These are phyloP conservation scores for Drosophila lacicola DNA, from an alignment of 2,888 invertebrate genomes.

Conservation along the genomic window DNA sequence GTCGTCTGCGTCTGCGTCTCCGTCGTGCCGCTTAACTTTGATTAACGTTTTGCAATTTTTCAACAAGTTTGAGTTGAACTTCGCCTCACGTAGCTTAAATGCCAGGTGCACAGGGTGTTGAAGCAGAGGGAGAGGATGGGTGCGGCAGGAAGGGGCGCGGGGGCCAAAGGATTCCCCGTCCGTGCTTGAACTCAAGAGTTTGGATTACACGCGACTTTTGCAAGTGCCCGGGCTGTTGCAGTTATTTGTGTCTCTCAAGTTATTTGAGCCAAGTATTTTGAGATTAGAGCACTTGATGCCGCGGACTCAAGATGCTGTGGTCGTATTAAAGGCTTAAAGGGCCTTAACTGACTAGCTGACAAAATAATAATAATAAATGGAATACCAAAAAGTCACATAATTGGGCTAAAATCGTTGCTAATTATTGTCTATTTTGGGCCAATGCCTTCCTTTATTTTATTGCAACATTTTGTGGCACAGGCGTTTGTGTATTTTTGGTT, in stretches of 20 bases:
- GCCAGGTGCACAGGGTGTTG: conserved; percentile 24
- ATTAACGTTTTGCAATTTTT: conserved; percentile 78
- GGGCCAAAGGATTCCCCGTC: conserved; percentile 42
- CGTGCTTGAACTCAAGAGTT: conserved; percentile 47
- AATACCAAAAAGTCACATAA: conserved; percentile 1
- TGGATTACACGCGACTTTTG: conserved; percentile 71
- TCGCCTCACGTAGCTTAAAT: conserved; percentile 44
- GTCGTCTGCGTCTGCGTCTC: conserved; percentile 17
- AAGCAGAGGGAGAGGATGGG: neutral
- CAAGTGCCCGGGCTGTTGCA: conserved; percentile 33
- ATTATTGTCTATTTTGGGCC: conserved; percentile 11
- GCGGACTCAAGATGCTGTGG: conserved; percentile 6
- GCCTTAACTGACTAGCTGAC: neutral
- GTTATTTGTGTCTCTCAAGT: conserved; percentile 41
- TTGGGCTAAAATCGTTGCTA: conserved; percentile 8
- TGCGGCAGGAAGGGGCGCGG: neutral
- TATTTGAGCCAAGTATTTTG: conserved; percentile 34
- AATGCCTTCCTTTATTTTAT: neutral
- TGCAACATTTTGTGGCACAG: neutral
- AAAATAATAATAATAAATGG: neutral
- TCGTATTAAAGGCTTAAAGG: conserved; percentile 14
- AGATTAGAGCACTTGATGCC: conserved; percentile 36
- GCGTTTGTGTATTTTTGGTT: neutral
- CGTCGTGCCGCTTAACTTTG: conserved; percentile 74
- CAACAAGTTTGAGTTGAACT: conserved; percentile 74